Evolutionary conservation across 2,797 vertebrate species (phyloP).

Genomic region (Alectoris magna): DNA sequence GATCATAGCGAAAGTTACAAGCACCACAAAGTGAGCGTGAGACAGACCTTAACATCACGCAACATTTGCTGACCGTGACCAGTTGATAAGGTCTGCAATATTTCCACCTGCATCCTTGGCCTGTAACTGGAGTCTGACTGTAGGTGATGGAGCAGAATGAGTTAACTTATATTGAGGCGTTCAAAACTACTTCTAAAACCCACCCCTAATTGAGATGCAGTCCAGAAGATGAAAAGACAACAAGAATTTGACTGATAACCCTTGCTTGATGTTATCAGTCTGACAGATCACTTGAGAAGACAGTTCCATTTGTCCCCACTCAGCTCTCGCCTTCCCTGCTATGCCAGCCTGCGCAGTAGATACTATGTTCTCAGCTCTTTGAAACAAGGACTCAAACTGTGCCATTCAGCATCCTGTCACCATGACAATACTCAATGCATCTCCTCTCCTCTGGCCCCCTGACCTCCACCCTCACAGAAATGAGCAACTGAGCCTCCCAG

Average conservation of each 20-base stretch:
- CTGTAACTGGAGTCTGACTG: neutral
- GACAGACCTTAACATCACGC: fast-evolving
- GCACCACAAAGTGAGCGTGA: neutral
- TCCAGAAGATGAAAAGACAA: neutral
- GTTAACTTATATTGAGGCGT: neutral
- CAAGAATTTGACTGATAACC: neutral
- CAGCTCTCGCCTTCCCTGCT: neutral
- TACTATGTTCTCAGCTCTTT: neutral
- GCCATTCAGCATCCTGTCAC: neutral
- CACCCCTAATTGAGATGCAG: neutral
- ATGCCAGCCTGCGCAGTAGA: neutral
- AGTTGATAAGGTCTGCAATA: neutral
- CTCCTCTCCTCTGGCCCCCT: neutral
- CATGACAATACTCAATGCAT: no score
- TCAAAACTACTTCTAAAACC: neutral
- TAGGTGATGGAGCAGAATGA: neutral
- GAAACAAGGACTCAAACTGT: fast-evolving
- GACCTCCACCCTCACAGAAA: neutral
- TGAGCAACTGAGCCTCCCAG: neutral
- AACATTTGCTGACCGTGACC: neutral
- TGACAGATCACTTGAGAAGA: neutral
- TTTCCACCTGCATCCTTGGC: neutral
- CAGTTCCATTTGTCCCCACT: neutral
- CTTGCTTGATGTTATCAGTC: neutral
- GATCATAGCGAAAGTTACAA: neutral